Conservation (phyloP, 2,797 vertebrate species). For the Pteropus rufus region DNA sequence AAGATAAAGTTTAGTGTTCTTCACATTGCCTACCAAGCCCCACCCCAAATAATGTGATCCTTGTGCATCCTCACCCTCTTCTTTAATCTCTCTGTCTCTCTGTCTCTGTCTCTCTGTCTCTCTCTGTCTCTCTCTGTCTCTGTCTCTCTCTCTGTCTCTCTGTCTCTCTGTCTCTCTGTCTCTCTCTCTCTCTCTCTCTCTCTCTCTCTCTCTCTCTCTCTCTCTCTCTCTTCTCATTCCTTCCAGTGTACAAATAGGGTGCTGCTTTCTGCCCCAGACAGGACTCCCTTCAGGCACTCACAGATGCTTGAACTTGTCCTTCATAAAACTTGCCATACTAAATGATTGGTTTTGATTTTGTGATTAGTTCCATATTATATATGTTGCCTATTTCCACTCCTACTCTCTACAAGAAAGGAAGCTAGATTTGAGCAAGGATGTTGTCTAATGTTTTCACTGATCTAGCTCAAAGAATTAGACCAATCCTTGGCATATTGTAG, state of each 20-base stretch:
- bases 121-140: not conserved
- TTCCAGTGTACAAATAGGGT: not conserved
- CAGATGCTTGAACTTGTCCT: not conserved
- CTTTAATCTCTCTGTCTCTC: not conserved
- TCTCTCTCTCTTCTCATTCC: not conserved
- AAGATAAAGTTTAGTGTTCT: not conserved
- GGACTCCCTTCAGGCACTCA: not conserved
- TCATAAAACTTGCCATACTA: not conserved
- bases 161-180: not conserved
- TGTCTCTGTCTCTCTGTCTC: not conserved
- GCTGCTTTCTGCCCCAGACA: not conserved
- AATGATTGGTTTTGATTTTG: not conserved
- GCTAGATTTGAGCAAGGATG: not conserved
- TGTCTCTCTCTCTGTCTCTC: not conserved
- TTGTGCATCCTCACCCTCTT: not conserved
- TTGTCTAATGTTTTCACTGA: not conserved
- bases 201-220: not conserved
- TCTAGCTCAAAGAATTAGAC: constrained; percentile 3
- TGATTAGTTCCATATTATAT: not conserved
- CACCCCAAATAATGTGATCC: not conserved
- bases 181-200: not conserved
- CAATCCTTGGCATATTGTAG: not conserved
- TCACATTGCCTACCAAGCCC: not conserved
- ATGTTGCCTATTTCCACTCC: not conserved
- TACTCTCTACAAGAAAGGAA: not conserved